Conservation (phyloP, 2,888 invertebrate genomes). For the Reticulitermes lucifugus region DNA sequence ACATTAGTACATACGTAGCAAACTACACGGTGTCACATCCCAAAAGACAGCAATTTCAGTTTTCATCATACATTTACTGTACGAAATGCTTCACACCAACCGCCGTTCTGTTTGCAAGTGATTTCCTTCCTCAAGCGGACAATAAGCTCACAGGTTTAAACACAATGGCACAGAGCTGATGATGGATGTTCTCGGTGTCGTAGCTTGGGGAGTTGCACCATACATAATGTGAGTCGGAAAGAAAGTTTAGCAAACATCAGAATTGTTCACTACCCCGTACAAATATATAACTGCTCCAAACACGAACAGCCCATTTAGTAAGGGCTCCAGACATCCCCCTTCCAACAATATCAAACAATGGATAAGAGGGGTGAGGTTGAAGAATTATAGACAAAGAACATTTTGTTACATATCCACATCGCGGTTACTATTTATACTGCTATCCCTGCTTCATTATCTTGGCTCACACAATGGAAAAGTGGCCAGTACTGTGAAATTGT, state of each 20-base stretch:
- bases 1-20: no score
- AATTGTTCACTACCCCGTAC: slow-evolving; percentile 4
- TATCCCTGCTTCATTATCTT: neutral
- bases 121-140: no score
- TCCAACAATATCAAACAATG: neutral
- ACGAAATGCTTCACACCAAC: no score
- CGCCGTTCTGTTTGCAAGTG: no score
- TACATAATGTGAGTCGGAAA: neutral
- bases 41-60: no score
- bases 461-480: neutral
- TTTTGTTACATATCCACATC: neutral
- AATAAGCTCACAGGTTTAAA: neutral
- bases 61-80: no score
- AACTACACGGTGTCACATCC: no score
- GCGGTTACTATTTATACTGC: neutral
- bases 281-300: slow-evolving; percentile 15
- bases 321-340: neutral
- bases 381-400: slow-evolving; percentile 1
- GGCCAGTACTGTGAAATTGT: neutral
- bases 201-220: neutral
- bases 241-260: slow-evolving; percentile 16
- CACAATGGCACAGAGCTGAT: neutral
- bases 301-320: neutral
- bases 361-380: neutral
- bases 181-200: neutral